These are phyloP conservation scores for Tipula unca DNA, from an alignment of 2,888 invertebrate species.

Conservation along the genomic window DNA sequence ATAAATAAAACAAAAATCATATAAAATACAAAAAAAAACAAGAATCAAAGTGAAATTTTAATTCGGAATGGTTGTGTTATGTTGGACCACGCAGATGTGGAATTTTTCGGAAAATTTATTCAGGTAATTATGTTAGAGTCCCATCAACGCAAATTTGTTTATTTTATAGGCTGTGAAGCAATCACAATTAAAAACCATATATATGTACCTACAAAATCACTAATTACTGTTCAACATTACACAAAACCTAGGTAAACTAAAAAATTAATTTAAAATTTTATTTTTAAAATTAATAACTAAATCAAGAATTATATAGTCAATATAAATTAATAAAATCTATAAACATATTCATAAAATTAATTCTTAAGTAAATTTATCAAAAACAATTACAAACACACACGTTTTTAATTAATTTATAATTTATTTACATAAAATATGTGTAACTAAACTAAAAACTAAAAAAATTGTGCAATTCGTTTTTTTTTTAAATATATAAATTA, in stretches of 20 bases:
- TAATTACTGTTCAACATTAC: too few species aligned
- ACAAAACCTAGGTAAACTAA: neutral
- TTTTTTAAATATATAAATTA: neutral
- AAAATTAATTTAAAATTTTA: neutral
- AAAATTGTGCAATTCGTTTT: neutral
- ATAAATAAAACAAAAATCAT: neutral
- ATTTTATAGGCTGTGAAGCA: neutral
- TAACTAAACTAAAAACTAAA: neutral
- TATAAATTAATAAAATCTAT: neutral
- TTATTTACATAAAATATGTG: neutral
- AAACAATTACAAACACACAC: neutral
- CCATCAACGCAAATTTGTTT: neutral
- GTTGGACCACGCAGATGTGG: neutral
- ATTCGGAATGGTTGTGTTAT: neutral
- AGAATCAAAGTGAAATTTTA: neutral
- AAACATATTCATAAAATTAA: neutral
- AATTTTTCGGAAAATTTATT: neutral
- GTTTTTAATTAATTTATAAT: slow-evolving; percentile 1
- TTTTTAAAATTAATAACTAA: neutral
- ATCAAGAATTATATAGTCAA: neutral
- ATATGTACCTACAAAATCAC: too few species aligned
- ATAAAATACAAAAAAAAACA: neutral
- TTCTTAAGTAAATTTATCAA: neutral
- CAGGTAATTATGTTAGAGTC: too few species aligned
- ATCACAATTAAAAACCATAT: neutral